Percentiles rank a stretch among this genome's conserved stretches.
These are phyloP conservation scores for Calcarius lapponicus DNA, from an alignment of 2,797 vertebrate genomes.

Conservation along the genomic window DNA sequence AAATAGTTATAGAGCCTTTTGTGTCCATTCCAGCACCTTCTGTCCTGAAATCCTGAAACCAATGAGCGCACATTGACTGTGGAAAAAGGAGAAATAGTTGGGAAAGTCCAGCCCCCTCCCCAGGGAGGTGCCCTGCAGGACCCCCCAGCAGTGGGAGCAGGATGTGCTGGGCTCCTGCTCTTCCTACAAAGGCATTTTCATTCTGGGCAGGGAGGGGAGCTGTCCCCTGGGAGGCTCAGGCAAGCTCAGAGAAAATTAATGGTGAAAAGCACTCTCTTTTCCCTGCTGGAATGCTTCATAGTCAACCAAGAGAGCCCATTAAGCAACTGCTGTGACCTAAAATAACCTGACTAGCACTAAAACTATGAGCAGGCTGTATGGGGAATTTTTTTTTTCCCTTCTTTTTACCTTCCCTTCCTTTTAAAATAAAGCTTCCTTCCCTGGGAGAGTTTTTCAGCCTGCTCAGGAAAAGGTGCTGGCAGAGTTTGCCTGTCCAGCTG, in stretches of 20 bases:
- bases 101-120: neutral
- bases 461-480: neutral
- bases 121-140: neutral
- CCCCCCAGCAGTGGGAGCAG: neutral
- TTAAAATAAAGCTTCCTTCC: neutral
- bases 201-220: neutral
- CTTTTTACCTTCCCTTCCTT: neutral
- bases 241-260: constrained; percentile 30
- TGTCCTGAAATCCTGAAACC: neutral
- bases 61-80: neutral
- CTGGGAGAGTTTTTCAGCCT: neutral
- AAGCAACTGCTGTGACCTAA: constrained; percentile 24
- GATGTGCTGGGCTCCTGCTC: neutral
- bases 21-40: neutral
- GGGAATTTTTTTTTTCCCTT: neutral
- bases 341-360: neutral
- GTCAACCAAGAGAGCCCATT: neutral
- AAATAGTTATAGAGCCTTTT: neutral
- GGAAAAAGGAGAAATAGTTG: neutral
- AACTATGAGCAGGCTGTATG: neutral
- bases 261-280: constrained; percentile 37
- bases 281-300: constrained; percentile 14
- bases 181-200: neutral
- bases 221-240: constrained; percentile 10
- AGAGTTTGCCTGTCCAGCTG: neutral